phyloP scores from a whole-genome alignment of 2,113 vertebrate genomes.

The Bos indicus region DNA sequence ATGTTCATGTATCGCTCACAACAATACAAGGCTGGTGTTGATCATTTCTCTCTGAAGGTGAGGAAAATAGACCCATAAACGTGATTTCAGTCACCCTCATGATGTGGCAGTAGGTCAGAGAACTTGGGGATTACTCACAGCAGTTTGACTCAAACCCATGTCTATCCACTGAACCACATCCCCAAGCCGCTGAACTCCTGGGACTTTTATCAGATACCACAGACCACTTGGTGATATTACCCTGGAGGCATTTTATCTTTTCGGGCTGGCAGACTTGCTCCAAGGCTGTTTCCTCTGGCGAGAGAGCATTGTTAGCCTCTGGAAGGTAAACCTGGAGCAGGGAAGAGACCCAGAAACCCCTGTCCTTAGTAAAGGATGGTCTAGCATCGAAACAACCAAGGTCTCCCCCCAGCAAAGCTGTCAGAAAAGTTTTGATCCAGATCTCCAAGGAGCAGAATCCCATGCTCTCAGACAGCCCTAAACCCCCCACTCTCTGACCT shows the following conservation, averaged over 20 bases:
- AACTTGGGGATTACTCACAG: background rate
- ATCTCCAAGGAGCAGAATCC: background rate
- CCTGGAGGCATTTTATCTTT: conserved; percentile 33
- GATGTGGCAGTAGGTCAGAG: background rate
- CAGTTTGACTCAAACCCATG: background rate
- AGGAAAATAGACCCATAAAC: background rate
- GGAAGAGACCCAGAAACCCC: background rate
- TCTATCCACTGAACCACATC: background rate
- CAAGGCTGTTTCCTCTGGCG: background rate
- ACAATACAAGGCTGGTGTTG: background rate
- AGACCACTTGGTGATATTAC: conserved; percentile 13
- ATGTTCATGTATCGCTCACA: background rate
- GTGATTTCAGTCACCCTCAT: background rate
- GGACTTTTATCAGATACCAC: background rate
- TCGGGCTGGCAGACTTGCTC: background rate
- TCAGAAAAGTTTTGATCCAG: background rate
- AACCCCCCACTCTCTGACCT: background rate
- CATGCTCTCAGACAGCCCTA: background rate
- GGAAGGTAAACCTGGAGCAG: conserved; percentile 42
- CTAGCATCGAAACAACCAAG: background rate
- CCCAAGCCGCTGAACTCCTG: background rate
- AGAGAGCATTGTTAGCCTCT: background rate
- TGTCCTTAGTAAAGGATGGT: background rate
- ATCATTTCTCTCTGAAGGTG: background rate
- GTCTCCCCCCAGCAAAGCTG: background rate